Conservation (phyloP, 2,888 invertebrate genomes). For the Phalera bucephala region DNA sequence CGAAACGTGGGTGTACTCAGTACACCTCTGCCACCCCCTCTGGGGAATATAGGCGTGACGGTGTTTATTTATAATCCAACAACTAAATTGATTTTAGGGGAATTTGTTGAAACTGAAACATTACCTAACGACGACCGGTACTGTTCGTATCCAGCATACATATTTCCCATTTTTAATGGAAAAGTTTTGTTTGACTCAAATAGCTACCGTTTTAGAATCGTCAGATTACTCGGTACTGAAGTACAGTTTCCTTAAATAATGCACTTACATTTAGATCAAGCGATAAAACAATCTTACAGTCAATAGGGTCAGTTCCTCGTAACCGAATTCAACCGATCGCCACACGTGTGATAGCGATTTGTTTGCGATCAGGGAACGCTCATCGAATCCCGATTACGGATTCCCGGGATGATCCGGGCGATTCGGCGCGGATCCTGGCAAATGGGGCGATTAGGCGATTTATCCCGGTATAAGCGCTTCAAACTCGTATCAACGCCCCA, state of each 20-base stretch:
- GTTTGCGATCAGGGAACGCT: conserved; percentile 55
- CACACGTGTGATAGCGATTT: conserved; percentile 52
- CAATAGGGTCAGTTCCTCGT: conserved; percentile 28
- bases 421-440: conserved; percentile 56
- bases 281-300: conserved; percentile 6
- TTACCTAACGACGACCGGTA: too few relatives aligned
- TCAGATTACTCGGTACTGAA: too few relatives aligned
- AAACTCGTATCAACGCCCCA: conserved; percentile 46
- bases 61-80: too few relatives aligned
- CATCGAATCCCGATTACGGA: conserved; percentile 61
- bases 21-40: too few relatives aligned
- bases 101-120: too few relatives aligned
- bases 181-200: too few relatives aligned
- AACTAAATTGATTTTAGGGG: too few relatives aligned
- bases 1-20: too few relatives aligned
- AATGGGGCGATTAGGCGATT: conserved; percentile 67
- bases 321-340: conserved; percentile 23
- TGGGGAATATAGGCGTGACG: too few relatives aligned
- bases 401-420: conserved; percentile 52
- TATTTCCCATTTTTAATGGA: too few relatives aligned
- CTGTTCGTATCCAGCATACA: too few relatives aligned
- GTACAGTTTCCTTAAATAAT: neutral
- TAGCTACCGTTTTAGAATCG: too few relatives aligned
- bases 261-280: neutral
- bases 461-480: conserved; percentile 52